Conservation (phyloP, 2,888 invertebrate species). For the Hypselothyrea guttata region DNA sequence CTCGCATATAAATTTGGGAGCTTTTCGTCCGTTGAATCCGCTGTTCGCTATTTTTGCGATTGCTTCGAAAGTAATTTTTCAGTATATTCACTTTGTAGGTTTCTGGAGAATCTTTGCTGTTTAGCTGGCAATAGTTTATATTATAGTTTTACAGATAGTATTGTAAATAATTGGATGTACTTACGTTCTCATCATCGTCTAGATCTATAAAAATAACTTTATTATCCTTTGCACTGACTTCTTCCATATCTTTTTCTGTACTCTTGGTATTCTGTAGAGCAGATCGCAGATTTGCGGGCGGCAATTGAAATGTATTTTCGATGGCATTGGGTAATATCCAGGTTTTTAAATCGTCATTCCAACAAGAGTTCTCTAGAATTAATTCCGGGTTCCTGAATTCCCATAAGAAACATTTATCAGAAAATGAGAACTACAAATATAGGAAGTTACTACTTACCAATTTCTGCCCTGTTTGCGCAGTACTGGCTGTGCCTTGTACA, state of each 20-base stretch:
- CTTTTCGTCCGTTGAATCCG: constrained; percentile 84
- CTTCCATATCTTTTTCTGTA: neutral
- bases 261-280: constrained; percentile 14
- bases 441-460: constrained; percentile 82
- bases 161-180: neutral
- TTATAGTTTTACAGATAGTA: too few species aligned
- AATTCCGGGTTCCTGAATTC: constrained; percentile 85
- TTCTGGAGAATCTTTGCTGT: constrained; percentile 33
- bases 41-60: constrained; percentile 85
- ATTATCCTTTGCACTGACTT: neutral
- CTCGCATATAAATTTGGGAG: constrained; percentile 81
- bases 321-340: constrained; percentile 88
- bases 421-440: neutral
- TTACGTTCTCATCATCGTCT: constrained; percentile 23
- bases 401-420: neutral
- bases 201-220: neutral
- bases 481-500: constrained; percentile 86
- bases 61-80: constrained; percentile 87
- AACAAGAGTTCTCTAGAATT: constrained; percentile 86
- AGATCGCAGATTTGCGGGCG: constrained; percentile 83
- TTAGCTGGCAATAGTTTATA: constrained; percentile 13
- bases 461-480: constrained; percentile 89
- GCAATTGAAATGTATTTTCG: constrained; percentile 86
- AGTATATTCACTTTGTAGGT: constrained; percentile 85
- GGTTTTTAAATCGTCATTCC: constrained; percentile 89